These are phyloP conservation scores for Brachyhypopomus occidentalis DNA, from an alignment of 2,113 vertebrate species.

Conservation along the genomic window DNA sequence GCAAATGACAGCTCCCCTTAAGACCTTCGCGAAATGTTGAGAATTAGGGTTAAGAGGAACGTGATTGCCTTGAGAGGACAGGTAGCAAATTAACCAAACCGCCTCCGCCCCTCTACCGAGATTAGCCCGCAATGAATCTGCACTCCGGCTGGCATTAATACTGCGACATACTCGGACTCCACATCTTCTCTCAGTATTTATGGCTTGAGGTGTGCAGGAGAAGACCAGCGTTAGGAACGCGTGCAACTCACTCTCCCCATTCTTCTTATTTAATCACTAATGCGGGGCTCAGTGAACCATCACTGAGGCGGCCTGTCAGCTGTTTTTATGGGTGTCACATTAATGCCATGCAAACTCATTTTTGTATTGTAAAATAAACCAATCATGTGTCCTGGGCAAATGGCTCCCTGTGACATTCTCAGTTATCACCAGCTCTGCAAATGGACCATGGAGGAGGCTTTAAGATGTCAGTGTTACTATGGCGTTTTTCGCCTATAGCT, in stretches of 20 bases:
- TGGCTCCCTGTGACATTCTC: constrained; percentile 51
- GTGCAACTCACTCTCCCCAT: constrained; percentile 40
- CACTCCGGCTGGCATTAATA: constrained; percentile 40
- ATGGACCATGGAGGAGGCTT: constrained; percentile 16
- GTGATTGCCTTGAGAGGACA: neutral
- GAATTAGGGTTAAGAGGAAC: constrained; percentile 6
- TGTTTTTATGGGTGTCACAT: constrained; percentile 71
- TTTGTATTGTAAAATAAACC: constrained; percentile 74
- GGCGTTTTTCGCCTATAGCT: constrained; percentile 29
- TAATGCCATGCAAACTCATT: constrained; percentile 74
- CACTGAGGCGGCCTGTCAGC: constrained; percentile 70
- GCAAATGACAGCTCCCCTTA: constrained; percentile 20
- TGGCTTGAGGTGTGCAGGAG: constrained; percentile 54
- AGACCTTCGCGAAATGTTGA: constrained; percentile 9
- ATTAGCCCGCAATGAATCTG: neutral
- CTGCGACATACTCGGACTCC: neutral
- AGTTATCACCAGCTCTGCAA: constrained; percentile 13
- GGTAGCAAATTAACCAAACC: constrained; percentile 24
- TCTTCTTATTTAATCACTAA: constrained; percentile 69
- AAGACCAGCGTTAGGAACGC: constrained; percentile 61
- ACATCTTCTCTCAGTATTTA: neutral
- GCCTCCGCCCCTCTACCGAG: neutral
- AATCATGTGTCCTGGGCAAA: constrained; percentile 69
- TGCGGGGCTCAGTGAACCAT: constrained; percentile 71
- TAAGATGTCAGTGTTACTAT: constrained; percentile 25